phyloP scores from a whole-genome alignment of 1,140 invertebrate genomes.

The Dufourea novaeangliae region DNA sequence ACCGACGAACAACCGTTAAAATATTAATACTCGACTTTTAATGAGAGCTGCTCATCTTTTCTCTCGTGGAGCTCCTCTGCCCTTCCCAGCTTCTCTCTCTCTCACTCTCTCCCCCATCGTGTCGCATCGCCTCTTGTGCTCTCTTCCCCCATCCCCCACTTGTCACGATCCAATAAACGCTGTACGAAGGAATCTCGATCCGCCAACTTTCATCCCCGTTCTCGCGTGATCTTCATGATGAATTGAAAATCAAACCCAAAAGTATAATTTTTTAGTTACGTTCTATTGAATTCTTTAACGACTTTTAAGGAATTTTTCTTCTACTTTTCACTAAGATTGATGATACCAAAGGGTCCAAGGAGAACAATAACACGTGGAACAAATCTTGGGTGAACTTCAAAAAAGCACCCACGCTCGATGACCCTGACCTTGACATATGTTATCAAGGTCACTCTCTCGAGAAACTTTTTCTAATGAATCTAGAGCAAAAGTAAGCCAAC shows the following conservation, averaged over 20 bases:
- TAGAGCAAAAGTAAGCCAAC: too few relatives aligned
- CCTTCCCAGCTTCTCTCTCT: conserved; percentile 25
- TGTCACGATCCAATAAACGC: conserved; percentile 66
- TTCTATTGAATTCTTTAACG: conserved; percentile 59
- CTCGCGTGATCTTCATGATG: conserved; percentile 1
- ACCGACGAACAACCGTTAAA: conserved; percentile 63
- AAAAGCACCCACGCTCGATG: too few relatives aligned
- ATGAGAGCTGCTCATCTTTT: conserved; percentile 59
- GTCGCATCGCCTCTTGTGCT: conserved; percentile 17
- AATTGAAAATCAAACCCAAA: conserved; percentile 56
- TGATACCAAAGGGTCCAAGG: too few relatives aligned
- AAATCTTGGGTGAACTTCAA: too few relatives aligned
- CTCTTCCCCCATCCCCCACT: conserved; percentile 28
- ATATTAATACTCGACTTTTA: conserved; percentile 70
- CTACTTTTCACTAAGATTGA: too few relatives aligned
- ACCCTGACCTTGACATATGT: too few relatives aligned
- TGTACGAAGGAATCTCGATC: conserved; percentile 55
- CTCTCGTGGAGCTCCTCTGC: conserved; percentile 58
- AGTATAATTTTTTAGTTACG: conserved; percentile 9
- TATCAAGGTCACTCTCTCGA: too few relatives aligned
- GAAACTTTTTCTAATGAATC: too few relatives aligned
- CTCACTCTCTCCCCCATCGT: too few relatives aligned
- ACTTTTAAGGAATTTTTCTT: too few relatives aligned
- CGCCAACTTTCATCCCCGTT: conserved; percentile 46
- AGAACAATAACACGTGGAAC: too few relatives aligned